Conservation (phyloP, 2,888 invertebrate genomes). For the Girardia tigrina region DNA sequence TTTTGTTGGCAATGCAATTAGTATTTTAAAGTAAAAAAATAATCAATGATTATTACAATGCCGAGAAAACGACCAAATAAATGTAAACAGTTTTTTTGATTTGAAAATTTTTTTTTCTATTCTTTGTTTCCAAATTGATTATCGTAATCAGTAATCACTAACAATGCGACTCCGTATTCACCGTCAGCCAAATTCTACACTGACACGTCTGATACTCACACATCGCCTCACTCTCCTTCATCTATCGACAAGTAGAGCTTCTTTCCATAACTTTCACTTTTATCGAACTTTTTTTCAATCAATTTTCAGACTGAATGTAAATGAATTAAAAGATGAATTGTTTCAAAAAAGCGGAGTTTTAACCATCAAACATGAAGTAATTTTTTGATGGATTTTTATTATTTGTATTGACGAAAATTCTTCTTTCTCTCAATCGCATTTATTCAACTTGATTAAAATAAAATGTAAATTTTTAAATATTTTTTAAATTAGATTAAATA, state of each 20-base stretch:
- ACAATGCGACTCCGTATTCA: neutral
- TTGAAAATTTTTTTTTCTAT: neutral
- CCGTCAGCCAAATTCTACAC: neutral
- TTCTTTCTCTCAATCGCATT: too few species aligned
- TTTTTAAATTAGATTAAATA: too few species aligned
- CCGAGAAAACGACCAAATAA: neutral
- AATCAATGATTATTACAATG: neutral
- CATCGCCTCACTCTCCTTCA: neutral
- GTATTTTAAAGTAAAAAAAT: neutral
- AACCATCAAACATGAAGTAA: neutral
- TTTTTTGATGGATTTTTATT: neutral
- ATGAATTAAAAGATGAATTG: constrained; percentile 15
- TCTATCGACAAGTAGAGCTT: neutral
- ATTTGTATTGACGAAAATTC: neutral
- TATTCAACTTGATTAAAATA: too few species aligned
- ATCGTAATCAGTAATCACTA: neutral
- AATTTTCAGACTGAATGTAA: neutral
- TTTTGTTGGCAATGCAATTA: constrained; percentile 15
- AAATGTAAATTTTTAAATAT: too few species aligned
- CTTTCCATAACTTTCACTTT: too few species aligned
- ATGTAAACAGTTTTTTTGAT: too few species aligned
- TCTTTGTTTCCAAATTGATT: neutral
- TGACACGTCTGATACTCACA: neutral
- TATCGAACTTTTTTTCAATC: neutral
- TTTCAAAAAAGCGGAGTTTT: neutral